A percentile compares a stretch with the other conserved stretches of the same genome.
phyloP scores from a whole-genome alignment of 2,888 invertebrate genomes.

The Drosophila differens region DNA sequence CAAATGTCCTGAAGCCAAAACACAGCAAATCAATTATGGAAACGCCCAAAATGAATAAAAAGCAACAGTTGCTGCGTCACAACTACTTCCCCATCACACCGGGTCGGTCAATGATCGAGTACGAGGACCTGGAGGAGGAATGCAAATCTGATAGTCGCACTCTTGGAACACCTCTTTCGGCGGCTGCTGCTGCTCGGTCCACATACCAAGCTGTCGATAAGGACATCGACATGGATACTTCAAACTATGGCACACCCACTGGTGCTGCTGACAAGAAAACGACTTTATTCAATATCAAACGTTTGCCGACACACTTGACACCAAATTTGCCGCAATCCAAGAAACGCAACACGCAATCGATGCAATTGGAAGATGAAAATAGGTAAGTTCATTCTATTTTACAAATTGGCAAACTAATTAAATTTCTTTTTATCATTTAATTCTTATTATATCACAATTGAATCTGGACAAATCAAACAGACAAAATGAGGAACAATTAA shows the following conservation, averaged over 20 bases:
- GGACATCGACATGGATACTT: constrained; percentile 37
- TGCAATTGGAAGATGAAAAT: constrained; percentile 25
- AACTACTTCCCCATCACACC: constrained; percentile 55
- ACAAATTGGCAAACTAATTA: not conserved
- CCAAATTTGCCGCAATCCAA: constrained; percentile 72
- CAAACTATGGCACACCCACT: constrained; percentile 30
- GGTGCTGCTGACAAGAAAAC: not conserved
- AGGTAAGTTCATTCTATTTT: constrained; percentile 27
- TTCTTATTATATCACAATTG: constrained; percentile 6
- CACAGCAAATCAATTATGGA: constrained; percentile 6
- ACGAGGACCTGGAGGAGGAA: constrained; percentile 55
- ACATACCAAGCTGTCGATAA: constrained; percentile 16
- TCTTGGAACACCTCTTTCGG: not conserved
- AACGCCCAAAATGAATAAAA: constrained; percentile 24
- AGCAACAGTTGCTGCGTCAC: constrained; percentile 5
- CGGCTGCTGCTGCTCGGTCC: not conserved
- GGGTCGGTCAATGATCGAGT: constrained; percentile 64
- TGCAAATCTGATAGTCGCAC: constrained; percentile 22
- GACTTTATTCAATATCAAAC: constrained; percentile 30
- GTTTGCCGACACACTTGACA: constrained; percentile 62
- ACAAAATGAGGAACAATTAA: not conserved
- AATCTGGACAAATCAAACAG: not conserved
- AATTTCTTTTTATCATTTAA: not conserved
- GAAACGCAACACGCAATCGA: constrained; percentile 56
- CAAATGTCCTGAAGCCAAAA: not conserved